Evolutionary conservation across 2,113 vertebrate genomes (phyloP), one percentile per base, ranked within the genome.

Genomic region (Ceyx melanurus): DNA sequence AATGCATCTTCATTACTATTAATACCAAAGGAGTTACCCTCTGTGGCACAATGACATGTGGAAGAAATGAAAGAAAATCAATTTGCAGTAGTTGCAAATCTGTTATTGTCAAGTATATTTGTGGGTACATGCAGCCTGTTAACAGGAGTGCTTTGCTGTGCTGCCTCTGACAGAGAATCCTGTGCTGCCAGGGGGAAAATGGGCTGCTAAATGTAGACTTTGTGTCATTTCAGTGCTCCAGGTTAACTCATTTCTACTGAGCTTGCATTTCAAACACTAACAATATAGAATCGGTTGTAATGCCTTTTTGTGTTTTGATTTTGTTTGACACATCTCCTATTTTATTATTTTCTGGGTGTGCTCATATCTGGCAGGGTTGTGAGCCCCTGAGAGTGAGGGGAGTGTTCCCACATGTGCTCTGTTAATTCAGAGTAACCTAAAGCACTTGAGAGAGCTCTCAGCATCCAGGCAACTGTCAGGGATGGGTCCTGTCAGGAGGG

Each of bases 1-100:
- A 91, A 96, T 91, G 56, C 46, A 53, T 95, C 89, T 92, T 85
- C 82, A 77, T 94, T 93, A 73, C 82, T 91, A 73, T 94, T 93
- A 94, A 94, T 90, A 82, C 78, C 78, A 91, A 92, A 95, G 56
- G 74, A 94, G 88, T 82, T 86, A 78, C 77, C 35, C 71, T 93
- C 35, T 71, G 50, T 88, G 90, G 75, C 50, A 77, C 64, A 78
- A 35, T 84, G 91, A 74, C 90, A 84, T 72, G 82, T 74, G 81
- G 83, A 93, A 93, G 84, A 58, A 93, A 67, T 78, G 75, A 93
- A 73, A 71, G 65, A 67, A 88, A 93, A 83, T 92, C 89, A 68
- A 93, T 91, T 89, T 93, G 73, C 15, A 33, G 82, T 60, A 88
- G 71, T 73, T 76, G 92, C 87, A 95, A 90, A 88, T 66, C 60